Conservation (phyloP, 2,113 vertebrate species). For the Nibea albiflora region DNA sequence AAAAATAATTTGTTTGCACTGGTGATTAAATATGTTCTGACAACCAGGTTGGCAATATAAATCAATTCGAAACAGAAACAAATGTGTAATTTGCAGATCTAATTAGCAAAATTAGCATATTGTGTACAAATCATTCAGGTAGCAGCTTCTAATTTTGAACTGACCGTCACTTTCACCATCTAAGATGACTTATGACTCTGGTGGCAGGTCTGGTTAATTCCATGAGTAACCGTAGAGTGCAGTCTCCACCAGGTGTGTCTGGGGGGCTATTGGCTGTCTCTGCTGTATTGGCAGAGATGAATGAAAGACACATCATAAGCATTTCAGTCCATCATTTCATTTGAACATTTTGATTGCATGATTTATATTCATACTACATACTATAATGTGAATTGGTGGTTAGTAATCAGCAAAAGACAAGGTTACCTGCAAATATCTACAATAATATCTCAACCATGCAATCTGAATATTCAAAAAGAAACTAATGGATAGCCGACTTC, state of each 20-base stretch:
- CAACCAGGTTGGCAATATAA: too few species aligned
- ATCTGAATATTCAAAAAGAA: too few species aligned
- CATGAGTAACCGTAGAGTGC: too few species aligned
- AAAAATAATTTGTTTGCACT: not conserved
- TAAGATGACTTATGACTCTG: not conserved
- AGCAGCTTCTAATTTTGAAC: not conserved
- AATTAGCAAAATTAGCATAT: not conserved
- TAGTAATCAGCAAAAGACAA: too few species aligned
- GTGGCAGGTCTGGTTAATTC: not conserved
- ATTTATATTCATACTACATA: not conserved
- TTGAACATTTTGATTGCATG: not conserved
- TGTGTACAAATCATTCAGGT: not conserved
- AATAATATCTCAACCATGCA: not conserved
- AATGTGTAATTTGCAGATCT: too few species aligned
- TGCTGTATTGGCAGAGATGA: too few species aligned
- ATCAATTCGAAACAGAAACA: too few species aligned
- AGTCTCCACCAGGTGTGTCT: too few species aligned
- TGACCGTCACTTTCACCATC: not conserved
- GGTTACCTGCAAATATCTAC: not conserved
- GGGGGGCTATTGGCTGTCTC: too few species aligned
- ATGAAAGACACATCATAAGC: too few species aligned
- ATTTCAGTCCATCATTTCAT: too few species aligned
- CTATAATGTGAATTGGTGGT: not conserved
- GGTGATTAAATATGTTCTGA: not conserved
- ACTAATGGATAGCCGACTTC: too few species aligned